phyloP scores from a whole-genome alignment of 35 echinoderm and acorn worm species.

The Strongylocentrotus purpuratus region DNA sequence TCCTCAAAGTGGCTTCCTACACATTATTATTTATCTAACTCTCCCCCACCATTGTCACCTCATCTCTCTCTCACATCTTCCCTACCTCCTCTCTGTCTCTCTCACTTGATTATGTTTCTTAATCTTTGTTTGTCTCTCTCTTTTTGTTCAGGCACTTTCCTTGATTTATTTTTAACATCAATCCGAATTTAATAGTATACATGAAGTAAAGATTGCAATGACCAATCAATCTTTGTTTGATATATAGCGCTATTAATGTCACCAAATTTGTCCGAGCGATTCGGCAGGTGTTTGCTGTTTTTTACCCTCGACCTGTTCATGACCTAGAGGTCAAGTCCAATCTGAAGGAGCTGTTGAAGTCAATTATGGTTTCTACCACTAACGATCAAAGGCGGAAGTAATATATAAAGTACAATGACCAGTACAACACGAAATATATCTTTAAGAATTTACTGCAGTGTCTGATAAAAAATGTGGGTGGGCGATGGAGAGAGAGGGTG shows the following conservation, averaged over 20 bases:
- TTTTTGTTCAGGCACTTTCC: no score
- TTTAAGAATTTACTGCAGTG: not conserved
- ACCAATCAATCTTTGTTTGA: not conserved
- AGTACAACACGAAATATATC: not conserved
- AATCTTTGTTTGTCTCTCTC: no score
- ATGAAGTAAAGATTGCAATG: not conserved
- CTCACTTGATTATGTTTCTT: not conserved
- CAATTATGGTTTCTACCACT: not conserved
- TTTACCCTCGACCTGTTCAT: not conserved
- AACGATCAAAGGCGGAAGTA: not conserved
- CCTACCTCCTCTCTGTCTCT: not conserved
- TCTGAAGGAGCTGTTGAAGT: slow-evolving; percentile 16
- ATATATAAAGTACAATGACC: not conserved
- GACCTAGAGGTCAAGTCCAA: not conserved
- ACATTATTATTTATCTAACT: no score
- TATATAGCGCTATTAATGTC: not conserved
- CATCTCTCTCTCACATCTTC: not conserved
- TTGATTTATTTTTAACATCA: not conserved
- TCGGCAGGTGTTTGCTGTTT: not conserved
- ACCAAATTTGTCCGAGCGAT: not conserved
- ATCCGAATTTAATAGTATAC: not conserved
- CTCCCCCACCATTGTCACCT: no score
- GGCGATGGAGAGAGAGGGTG: not conserved
- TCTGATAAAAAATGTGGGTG: not conserved
- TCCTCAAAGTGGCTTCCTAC: not conserved